A percentile compares a stretch with the other conserved stretches of the same genome.
Evolutionary conservation across 2,113 vertebrate species (phyloP).

Genomic region (Otis tarda): DNA sequence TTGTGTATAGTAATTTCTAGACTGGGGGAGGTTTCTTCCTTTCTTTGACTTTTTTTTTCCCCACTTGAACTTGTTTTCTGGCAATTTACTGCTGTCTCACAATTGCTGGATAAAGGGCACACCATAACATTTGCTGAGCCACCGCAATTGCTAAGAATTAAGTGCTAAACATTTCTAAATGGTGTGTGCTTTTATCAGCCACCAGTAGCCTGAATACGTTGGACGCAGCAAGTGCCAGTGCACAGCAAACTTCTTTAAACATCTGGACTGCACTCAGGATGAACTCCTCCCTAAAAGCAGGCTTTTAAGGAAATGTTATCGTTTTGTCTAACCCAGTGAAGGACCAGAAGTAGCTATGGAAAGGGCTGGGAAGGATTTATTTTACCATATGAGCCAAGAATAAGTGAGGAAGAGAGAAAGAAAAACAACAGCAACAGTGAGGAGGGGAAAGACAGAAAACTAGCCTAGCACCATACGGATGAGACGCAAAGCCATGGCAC

Average conservation of each 20-base stretch:
- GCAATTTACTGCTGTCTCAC: slow-evolving; percentile 20
- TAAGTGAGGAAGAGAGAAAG: background rate
- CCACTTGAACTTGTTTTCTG: background rate
- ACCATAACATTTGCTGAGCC: background rate
- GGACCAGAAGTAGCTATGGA: background rate
- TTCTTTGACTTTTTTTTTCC: background rate
- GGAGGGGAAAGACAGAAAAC: background rate
- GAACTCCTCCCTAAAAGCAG: background rate
- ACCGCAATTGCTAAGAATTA: background rate
- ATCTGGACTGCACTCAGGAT: too few relatives aligned
- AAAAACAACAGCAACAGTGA: background rate
- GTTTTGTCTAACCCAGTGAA: background rate
- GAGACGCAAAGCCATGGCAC: background rate
- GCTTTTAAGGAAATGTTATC: background rate
- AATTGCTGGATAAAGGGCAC: slow-evolving; percentile 16
- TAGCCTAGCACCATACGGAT: accelerated
- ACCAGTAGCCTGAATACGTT: background rate
- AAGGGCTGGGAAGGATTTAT: background rate
- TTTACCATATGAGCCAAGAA: background rate
- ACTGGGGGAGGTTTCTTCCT: background rate
- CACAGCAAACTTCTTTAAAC: background rate
- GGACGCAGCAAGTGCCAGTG: background rate
- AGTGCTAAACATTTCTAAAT: background rate
- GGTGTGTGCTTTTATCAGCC: background rate
- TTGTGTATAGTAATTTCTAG: background rate